These are phyloP conservation scores for Aradophagus sp. DNA, from an alignment of 1,140 invertebrate genomes.

Conservation along the genomic window DNA sequence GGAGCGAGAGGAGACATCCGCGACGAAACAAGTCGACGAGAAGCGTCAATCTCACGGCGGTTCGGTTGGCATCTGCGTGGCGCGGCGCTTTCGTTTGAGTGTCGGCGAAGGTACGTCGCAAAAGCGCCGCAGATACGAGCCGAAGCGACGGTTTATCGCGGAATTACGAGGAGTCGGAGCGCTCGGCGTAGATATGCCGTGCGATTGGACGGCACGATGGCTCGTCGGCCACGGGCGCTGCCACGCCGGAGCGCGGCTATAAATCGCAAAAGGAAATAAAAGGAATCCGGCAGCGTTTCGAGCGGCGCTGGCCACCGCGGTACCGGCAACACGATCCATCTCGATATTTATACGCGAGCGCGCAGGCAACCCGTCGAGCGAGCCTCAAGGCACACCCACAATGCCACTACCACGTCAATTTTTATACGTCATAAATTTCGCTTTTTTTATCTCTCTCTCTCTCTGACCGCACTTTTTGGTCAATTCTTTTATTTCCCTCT, in stretches of 20 bases:
- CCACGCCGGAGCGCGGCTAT: slow-evolving; percentile 45
- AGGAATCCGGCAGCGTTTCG: slow-evolving; percentile 45
- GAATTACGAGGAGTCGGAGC: slow-evolving; percentile 54
- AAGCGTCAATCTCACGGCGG: no score
- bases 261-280: slow-evolving; percentile 64
- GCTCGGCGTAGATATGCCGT: slow-evolving; percentile 31
- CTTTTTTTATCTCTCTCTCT: no score
- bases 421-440: slow-evolving; percentile 49
- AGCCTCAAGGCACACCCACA: slow-evolving; percentile 52
- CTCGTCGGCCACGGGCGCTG: slow-evolving; percentile 35
- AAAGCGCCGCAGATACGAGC: slow-evolving; percentile 26
- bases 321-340: slow-evolving; percentile 50
- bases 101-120: slow-evolving; percentile 25
- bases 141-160: slow-evolving; percentile 46
- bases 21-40: no score
- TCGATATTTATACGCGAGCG: slow-evolving; percentile 58
- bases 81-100: slow-evolving; percentile 13
- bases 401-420: slow-evolving; percentile 40
- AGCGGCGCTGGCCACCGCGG: slow-evolving; percentile 37
- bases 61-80: no score
- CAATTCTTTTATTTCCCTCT: slow-evolving; percentile 21
- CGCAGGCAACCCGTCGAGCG: slow-evolving; percentile 50
- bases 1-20: no score
- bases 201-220: slow-evolving; percentile 53
- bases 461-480: slow-evolving; percentile 12